These are phyloP conservation scores for Syngnathoides biaculeatus DNA, from an alignment of 2,113 vertebrate genomes.

Conservation along the genomic window DNA sequence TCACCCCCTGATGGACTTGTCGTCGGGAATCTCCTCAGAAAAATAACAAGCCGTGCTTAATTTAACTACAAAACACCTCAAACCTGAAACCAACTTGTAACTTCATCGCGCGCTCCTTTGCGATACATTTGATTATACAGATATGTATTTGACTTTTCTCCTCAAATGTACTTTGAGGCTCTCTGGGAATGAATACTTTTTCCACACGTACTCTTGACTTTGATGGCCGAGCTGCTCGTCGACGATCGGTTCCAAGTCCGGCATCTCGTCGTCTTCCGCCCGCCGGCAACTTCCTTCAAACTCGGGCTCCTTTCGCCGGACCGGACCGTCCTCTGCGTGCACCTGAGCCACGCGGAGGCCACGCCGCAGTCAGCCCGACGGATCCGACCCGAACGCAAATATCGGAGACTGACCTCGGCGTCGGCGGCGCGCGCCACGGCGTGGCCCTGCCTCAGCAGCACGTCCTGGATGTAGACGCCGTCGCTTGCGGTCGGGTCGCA, in stretches of 20 bases:
- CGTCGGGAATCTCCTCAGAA: too few species aligned
- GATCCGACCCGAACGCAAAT: not conserved
- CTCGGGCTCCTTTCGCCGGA: too few species aligned
- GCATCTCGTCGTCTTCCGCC: conserved; percentile 36
- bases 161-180: not conserved
- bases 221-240: conserved; percentile 14
- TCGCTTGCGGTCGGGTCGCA: conserved; percentile 83
- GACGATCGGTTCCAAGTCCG: conserved; percentile 58
- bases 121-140: too few species aligned
- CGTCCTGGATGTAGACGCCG: conserved; percentile 82
- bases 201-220: too few species aligned
- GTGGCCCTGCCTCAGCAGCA: conserved; percentile 74
- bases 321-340: conserved; percentile 71
- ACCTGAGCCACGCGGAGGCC: conserved; percentile 57
- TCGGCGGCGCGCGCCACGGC: conserved; percentile 67
- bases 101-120: too few species aligned
- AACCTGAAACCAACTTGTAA: too few species aligned
- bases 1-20: too few species aligned
- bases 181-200: too few species aligned
- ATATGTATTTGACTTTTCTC: not conserved
- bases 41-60: too few species aligned
- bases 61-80: too few species aligned
- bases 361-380: not conserved
- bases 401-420: conserved; percentile 43
- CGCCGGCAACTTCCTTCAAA: conserved; percentile 5